These are phyloP conservation scores for Aplysia californica DNA, from an alignment of 1,140 invertebrate genomes.

Conservation along the genomic window DNA sequence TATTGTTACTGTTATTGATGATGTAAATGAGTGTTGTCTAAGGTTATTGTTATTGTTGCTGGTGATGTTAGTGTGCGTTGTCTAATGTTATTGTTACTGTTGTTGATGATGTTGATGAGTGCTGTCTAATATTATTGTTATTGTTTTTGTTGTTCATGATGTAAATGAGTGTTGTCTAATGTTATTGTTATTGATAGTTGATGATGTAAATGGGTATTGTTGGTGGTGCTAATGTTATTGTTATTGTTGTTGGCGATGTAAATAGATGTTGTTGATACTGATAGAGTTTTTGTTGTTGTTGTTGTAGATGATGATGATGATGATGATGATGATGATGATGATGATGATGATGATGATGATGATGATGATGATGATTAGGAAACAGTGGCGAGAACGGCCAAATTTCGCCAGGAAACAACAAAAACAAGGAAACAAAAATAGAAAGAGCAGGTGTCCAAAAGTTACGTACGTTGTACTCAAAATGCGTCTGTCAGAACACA, in stretches of 20 bases:
- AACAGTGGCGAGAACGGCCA: too few relatives aligned
- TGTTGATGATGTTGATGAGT: not conserved
- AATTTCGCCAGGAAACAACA: too few relatives aligned
- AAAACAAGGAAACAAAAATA: too few relatives aligned
- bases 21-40: too few relatives aligned
- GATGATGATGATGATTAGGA: constrained; percentile 4
- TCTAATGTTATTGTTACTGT: not conserved
- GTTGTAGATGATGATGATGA: constrained; percentile 7
- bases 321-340: constrained; percentile 12
- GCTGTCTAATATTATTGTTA: not conserved
- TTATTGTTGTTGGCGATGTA: not conserved
- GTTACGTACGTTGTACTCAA: too few relatives aligned
- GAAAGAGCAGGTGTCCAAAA: too few relatives aligned
- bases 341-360: constrained; percentile 12
- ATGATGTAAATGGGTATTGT: not conserved
- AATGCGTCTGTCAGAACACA: too few relatives aligned
- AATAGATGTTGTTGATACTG: not conserved
- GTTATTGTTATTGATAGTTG: not conserved
- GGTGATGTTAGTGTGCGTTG: not conserved
- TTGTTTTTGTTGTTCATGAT: too few relatives aligned
- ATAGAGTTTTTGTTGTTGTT: not conserved
- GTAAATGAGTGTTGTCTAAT: not conserved
- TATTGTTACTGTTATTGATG: not conserved
- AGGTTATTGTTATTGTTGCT: not conserved
- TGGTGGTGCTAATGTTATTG: not conserved